Base-by-base conservation (phyloP, 2,797 vertebrate genomes). In the Dromococcyx pavoninus region DNA sequence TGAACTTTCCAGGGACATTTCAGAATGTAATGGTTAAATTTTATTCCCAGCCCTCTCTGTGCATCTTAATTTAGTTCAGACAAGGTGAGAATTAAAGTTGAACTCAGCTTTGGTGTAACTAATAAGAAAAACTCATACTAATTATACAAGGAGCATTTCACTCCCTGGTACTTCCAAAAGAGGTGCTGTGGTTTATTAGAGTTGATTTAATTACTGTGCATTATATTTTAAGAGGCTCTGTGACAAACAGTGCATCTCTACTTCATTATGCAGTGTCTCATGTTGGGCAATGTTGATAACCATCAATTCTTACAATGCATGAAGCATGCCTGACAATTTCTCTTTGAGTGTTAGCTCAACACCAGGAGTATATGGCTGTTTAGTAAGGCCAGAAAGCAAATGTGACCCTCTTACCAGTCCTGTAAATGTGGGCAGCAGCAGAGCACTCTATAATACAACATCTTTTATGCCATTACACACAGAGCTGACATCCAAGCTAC, bases 1-100 rank as follows among this genome's bases (percentile, higher is more conserved):
- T 88, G 95, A 96, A 94, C 70, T 97, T 97, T 97, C 91, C 79
- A 81, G 62, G 88, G 91, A 58, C 86, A 56, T 93, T 84, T 91
- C 95, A 94, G 95, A 94, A 67, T 50, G 32, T 14, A 64, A 79
- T 9, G 79, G 83, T 66, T 86, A 56, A 51, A 33, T 61, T 91
- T 91, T 67, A 57, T 32, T 74, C 80, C 78, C 82, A 60, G 0
- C n/a, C 17, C 44, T 87, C 41, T 87, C 77, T 43, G 25, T 85
- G 48, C 44, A 58, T 76, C 74, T 60, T 66, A 56, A 43, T 78
- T 90, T 48, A 53, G 74, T 53, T 93, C 67, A 48, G 41, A 48
- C 74, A 74, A 75, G 44, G 56, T 46, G 54, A 70, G 79, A 94
- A 78, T 80, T 57, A 39, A 50, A 12, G 16, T 35, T 84, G 81